Conservation (phyloP, 2,888 invertebrate species). For the Agrochola macilenta region DNA sequence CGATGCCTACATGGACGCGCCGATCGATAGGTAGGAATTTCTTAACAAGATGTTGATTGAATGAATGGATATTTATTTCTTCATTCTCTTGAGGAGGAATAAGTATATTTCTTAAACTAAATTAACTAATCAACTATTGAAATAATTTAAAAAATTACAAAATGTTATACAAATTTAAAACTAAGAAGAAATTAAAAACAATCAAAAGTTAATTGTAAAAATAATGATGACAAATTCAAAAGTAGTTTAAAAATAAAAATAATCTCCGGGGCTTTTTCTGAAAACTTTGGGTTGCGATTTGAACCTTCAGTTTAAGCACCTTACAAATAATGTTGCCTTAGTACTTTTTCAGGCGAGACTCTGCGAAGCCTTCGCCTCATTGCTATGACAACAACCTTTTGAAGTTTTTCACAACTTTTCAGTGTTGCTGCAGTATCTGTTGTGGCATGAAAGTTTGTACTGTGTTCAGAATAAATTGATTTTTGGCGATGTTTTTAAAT, state of each 20-base stretch:
- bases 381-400: background rate
- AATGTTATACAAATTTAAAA: too few species aligned
- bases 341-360: conserved; percentile 27
- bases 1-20: too few species aligned
- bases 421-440: background rate
- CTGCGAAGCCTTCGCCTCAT: background rate
- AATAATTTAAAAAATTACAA: background rate
- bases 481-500: background rate
- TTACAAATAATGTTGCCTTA: background rate
- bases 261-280: background rate
- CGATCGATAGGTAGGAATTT: background rate
- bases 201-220: too few species aligned
- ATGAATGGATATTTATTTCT: background rate
- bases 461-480: too few species aligned
- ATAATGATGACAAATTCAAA: too few species aligned
- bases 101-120: background rate
- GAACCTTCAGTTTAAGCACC: background rate
- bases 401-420: background rate
- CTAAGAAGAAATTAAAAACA: background rate
- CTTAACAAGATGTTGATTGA: background rate
- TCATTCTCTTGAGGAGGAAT: background rate
- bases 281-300: background rate
- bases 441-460: background rate
- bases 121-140: too few species aligned
- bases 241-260: too few species aligned